Evolutionary conservation across 2,113 vertebrate genomes (phyloP).

Genomic region (Orycteropus afer): DNA sequence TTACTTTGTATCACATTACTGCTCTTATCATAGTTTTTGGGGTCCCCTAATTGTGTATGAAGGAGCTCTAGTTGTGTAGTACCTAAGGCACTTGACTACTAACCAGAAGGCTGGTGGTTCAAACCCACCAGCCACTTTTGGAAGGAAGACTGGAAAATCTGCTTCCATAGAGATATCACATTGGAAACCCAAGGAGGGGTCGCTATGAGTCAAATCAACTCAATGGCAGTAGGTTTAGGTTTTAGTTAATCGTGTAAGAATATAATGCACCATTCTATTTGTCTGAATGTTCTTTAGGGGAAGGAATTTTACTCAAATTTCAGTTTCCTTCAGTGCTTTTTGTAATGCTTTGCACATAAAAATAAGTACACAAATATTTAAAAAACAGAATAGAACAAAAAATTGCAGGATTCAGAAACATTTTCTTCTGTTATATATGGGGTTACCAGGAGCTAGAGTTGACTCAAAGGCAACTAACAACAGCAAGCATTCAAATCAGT

Average conservation of each 20-base stretch:
- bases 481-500: not conserved
- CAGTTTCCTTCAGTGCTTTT: not conserved
- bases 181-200: too few relatives aligned
- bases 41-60: not conserved
- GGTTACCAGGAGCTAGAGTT: not conserved
- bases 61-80: too few relatives aligned
- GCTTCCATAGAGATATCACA: too few relatives aligned
- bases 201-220: too few relatives aligned
- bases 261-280: not conserved
- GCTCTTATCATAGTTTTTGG: not conserved
- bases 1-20: not conserved
- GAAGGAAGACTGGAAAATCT: too few relatives aligned
- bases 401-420: not conserved
- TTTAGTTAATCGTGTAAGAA: not conserved
- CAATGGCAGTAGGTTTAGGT: too few relatives aligned
- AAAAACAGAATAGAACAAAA: not conserved
- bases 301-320: conserved; percentile 29
- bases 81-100: too few relatives aligned
- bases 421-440: not conserved
- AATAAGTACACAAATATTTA: not conserved
- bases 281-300: not conserved
- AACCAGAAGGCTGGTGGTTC: too few relatives aligned
- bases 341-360: not conserved
- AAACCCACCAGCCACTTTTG: too few relatives aligned
- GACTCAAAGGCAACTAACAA: not conserved